phyloP scores from a whole-genome alignment of 1,140 invertebrate species.

The Drosophila baimaii region DNA sequence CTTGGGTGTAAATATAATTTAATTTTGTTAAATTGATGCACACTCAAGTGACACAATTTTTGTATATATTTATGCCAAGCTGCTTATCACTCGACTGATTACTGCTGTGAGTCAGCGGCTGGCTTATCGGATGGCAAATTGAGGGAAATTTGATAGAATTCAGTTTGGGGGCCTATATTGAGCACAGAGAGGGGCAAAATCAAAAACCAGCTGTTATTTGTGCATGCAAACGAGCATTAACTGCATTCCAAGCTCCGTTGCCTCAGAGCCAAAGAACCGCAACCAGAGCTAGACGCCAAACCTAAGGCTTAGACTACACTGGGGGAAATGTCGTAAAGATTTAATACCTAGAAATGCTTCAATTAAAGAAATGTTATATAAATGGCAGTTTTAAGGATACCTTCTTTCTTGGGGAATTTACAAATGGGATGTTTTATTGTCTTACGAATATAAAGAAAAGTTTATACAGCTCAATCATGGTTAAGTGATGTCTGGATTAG shows the following conservation, averaged over 20 bases:
- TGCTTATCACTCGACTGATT: constrained; percentile 35
- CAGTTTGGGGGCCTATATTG: neutral
- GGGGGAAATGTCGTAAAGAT: neutral
- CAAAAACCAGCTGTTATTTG: constrained; percentile 6
- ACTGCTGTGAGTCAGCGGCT: constrained; percentile 27
- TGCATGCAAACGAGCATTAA: constrained; percentile 67
- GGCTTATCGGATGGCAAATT: constrained; percentile 29
- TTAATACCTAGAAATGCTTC: too few relatives aligned
- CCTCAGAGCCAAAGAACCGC: constrained; percentile 69
- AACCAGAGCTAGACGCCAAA: constrained; percentile 23
- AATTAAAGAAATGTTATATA: too few relatives aligned
- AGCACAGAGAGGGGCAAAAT: neutral
- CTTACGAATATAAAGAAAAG: neutral
- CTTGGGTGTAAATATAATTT: constrained; percentile 29
- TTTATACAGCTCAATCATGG: neutral
- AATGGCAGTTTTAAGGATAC: too few relatives aligned
- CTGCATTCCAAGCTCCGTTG: constrained; percentile 70
- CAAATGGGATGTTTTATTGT: neutral
- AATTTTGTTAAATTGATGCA: constrained; percentile 66
- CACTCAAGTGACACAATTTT: constrained; percentile 39
- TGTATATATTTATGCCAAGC: neutral
- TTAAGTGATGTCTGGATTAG: neutral
- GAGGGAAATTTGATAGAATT: constrained; percentile 28
- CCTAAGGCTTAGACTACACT: constrained; percentile 4
- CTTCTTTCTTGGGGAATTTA: too few relatives aligned